Evolutionary conservation across 2,888 invertebrate genomes (phyloP), one percentile per base, ranked within the genome.

Genomic region (Eupithecia pulchellata): DNA sequence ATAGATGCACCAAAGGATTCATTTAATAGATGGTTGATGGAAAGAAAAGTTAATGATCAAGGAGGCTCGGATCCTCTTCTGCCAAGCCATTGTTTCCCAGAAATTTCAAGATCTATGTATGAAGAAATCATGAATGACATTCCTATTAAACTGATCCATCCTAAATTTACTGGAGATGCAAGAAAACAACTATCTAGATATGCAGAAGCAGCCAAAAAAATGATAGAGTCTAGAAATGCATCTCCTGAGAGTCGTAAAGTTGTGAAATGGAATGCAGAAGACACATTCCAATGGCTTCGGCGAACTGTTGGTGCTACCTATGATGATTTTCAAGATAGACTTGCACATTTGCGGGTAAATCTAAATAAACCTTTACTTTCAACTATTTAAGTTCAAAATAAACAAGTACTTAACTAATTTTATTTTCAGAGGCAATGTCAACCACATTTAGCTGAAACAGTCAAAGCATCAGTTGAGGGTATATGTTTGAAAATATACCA

Each of bases 211-310:
- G 99, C 99, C 2, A 99, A 99, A 86, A 98, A 98, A 90, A 98
- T 99, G 95, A 98, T 99, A 80, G 99, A 99, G 90, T 98, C 98
- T 9, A 96, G 99, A 81, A 98, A 98, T 88, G 97, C 98, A 11
- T 97, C 98, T 32, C 96, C 98, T 0, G 99, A 99, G 87, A 98
- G 99, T 85, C 95, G 99, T 75, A 99, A 99, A 93, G 97, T 99
- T 17, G 99, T 99, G 0, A 99, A 99, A 89, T 99, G 99, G 99
- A 99, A 99, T 93, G 99, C 98, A 0, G 99, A 99, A 85, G 99
- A 99, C 82, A 99, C 99, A 30, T 99, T 99, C 90, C 98, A 98
- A 81, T 99, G 99, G 99, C 89, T 99, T 64, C 95, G 99, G 85
- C 96, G 97, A 84, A 98, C 99, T 13, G 97, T 98, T 36, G 98